These are phyloP conservation scores for Koerneria pararmatus DNA, from an alignment of 2,888 invertebrate genomes.

Conservation along the genomic window DNA sequence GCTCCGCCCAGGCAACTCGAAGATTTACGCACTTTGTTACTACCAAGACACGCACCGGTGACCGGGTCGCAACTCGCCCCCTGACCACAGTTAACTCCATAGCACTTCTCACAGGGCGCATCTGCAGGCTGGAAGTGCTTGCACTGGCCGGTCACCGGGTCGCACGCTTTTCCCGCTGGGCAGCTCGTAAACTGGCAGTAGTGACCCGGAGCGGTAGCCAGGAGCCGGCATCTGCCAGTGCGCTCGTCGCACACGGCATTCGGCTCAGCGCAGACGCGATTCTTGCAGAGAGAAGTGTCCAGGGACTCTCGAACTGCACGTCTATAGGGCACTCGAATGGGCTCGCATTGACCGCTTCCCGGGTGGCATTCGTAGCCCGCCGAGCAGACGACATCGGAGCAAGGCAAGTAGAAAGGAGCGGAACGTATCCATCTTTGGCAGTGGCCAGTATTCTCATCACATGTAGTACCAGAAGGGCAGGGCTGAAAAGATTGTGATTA, in stretches of 20 bases:
- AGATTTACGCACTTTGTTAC: neutral
- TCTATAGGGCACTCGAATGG: conserved; percentile 21
- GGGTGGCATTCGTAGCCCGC: conserved; percentile 18
- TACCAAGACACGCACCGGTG: neutral
- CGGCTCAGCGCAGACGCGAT: conserved; percentile 19
- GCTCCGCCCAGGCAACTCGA: conserved; percentile 2
- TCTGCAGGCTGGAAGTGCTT: conserved; percentile 18
- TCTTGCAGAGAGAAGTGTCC: conserved; percentile 9
- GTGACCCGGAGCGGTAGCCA: no score
- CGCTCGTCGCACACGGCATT: conserved; percentile 23
- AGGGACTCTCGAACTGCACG: conserved; percentile 11
- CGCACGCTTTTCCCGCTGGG: conserved; percentile 10
- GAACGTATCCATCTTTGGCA: conserved; percentile 20
- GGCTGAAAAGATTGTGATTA: conserved; percentile 5
- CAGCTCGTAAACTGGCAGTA: conserved; percentile 18
- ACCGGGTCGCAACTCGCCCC: conserved; percentile 13
- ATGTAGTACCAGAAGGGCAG: conserved; percentile 14
- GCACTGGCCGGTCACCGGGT: conserved; percentile 14
- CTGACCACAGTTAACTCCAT: neutral
- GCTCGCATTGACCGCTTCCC: conserved; percentile 10
- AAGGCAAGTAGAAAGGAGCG: neutral
- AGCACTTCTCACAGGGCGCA: conserved; percentile 8
- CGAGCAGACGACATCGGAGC: conserved; percentile 7
- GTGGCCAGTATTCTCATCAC: conserved; percentile 16
- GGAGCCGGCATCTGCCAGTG: conserved; percentile 20